Evolutionary conservation across 1,140 invertebrate species (phyloP).

Genomic region (Diprion similis): DNA sequence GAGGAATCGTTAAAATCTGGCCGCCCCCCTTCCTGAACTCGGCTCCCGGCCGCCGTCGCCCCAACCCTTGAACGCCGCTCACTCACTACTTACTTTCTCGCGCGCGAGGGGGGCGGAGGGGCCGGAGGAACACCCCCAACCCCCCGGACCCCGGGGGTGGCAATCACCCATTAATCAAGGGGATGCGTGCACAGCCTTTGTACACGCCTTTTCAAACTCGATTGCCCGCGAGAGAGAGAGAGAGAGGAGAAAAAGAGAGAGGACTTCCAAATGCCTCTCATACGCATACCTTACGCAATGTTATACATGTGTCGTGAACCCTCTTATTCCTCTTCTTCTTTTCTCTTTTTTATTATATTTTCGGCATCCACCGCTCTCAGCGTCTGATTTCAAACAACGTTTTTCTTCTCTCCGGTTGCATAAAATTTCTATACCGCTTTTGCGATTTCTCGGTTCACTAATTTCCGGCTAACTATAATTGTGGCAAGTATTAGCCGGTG

Average conservation of each 20-base stretch:
- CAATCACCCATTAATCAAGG: constrained; percentile 40
- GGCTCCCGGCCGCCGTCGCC: constrained; percentile 37
- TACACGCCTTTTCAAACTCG: constrained; percentile 15
- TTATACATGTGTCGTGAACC: no score
- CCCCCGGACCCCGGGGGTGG: constrained; percentile 15
- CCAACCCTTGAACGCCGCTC: constrained; percentile 58
- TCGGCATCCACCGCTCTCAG: no score
- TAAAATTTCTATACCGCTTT: no score
- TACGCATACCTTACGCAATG: no score
- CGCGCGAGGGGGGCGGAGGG: constrained; percentile 32
- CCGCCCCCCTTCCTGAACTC: constrained; percentile 42
- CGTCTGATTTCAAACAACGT: no score
- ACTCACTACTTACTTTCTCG: constrained; percentile 57
- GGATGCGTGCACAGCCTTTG: constrained; percentile 31
- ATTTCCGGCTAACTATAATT: no score
- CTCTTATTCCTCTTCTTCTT: no score
- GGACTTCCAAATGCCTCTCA: no score
- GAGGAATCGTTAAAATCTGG: constrained; percentile 65
- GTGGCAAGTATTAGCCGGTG: no score
- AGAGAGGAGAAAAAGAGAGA: constrained; percentile 3
- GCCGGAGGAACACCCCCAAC: constrained; percentile 25
- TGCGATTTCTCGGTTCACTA: no score
- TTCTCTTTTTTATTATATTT: no score
- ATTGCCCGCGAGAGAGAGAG: constrained; percentile 27
- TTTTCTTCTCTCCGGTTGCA: no score